These are phyloP conservation scores for Electrona antarctica DNA, from an alignment of 2,113 vertebrate species.

Conservation along the genomic window DNA sequence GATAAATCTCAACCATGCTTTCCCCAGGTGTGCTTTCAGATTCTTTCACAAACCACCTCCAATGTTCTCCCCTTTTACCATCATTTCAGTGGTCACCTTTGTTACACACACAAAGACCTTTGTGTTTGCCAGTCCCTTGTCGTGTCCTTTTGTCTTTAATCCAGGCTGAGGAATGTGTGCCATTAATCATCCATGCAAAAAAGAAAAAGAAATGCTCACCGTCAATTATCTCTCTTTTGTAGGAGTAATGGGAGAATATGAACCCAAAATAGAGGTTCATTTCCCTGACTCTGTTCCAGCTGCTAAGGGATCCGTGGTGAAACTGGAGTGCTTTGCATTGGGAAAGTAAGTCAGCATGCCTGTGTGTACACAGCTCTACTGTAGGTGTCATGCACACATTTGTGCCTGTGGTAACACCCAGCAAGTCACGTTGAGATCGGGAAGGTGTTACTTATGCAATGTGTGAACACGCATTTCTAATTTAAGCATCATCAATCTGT, in stretches of 20 bases:
- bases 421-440: conserved; percentile 21
- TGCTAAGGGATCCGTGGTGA: conserved; percentile 90
- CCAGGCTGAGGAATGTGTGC: conserved; percentile 33
- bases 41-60: conserved; percentile 65
- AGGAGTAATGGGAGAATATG: conserved; percentile 98
- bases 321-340: conserved; percentile 93
- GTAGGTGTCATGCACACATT: conserved; percentile 17
- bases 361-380: conserved; percentile 20
- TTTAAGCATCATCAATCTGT: conserved; percentile 37
- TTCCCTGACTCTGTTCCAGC: conserved; percentile 91
- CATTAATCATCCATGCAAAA: conserved; percentile 65
- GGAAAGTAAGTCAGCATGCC: conserved; percentile 89
- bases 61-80: conserved; percentile 27
- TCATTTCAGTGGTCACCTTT: conserved; percentile 44
- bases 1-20: conserved; percentile 58
- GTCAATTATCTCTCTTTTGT: conserved; percentile 57
- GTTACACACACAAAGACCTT: conserved; percentile 40
- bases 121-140: conserved; percentile 31
- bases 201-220: conserved; percentile 27
- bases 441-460: conserved; percentile 24
- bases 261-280: conserved; percentile 98
- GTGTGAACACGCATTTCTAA: conserved; percentile 27
- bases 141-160: conserved; percentile 50
- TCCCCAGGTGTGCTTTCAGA: conserved; percentile 60
- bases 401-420: conserved; percentile 22